A percentile compares a stretch with the other conserved stretches of the same genome.
phyloP scores from a whole-genome alignment of 1,140 invertebrate species.

The Rhyzopertha dominica region DNA sequence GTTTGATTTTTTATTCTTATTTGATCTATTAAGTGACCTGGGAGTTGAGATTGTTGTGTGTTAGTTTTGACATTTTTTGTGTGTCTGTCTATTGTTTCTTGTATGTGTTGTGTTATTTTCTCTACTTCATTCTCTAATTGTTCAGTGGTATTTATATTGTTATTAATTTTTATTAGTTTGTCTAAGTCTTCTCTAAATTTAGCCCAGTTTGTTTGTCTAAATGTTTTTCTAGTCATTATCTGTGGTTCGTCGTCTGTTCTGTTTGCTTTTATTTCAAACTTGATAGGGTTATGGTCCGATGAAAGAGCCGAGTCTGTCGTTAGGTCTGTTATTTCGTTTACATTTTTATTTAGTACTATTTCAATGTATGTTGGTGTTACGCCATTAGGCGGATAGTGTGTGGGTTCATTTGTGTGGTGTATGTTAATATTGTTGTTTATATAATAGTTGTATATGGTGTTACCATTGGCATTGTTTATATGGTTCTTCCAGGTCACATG shows the following conservation, averaged over 20 bases:
- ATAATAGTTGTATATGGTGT: not conserved
- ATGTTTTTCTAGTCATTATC: conserved; percentile 8
- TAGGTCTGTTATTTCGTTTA: not conserved
- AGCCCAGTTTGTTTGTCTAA: conserved; percentile 12
- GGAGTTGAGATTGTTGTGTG: not conserved
- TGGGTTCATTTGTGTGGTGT: conserved; percentile 1
- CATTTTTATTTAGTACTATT: conserved; percentile 12
- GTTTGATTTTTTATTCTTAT: conserved; percentile 12
- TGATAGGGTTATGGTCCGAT: conserved; percentile 14
- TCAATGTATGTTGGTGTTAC: conserved; percentile 13
- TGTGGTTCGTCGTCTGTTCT: not conserved
- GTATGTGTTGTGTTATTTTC: conserved; percentile 2
- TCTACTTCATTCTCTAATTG: conserved; percentile 2
- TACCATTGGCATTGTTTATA: conserved; percentile 11
- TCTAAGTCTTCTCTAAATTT: conserved; percentile 9
- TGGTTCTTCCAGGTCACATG: conserved; percentile 9
- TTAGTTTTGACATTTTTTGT: conserved; percentile 3
- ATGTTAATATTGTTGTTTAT: not conserved
- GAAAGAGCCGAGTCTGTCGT: not conserved
- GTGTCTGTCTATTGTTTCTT: not conserved
- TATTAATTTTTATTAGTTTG: not conserved
- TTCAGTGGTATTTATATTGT: conserved; percentile 4
- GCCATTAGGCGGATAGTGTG: conserved; percentile 13
- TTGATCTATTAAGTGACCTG: not conserved
- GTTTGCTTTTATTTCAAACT: too few species aligned